phyloP scores from a whole-genome alignment of 2,113 vertebrate genomes.

The Stigmatopora argus region DNA sequence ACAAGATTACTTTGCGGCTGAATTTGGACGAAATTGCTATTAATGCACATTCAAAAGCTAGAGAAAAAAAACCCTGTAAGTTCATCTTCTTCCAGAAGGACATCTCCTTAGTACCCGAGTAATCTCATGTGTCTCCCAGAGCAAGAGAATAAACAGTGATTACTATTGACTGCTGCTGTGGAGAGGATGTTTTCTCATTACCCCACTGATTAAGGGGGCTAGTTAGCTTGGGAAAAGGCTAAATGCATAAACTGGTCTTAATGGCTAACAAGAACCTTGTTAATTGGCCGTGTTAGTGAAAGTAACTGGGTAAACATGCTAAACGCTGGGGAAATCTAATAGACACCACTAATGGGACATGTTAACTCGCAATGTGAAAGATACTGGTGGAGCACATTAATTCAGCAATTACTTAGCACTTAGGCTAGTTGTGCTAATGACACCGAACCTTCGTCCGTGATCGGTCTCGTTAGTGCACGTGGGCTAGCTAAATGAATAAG shows the following conservation, averaged over 20 bases:
- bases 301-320: slow-evolving; percentile 55
- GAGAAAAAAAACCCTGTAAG: no score
- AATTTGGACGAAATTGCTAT: neutral
- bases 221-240: slow-evolving; percentile 65
- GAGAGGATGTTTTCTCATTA: slow-evolving; percentile 97
- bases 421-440: slow-evolving; percentile 50
- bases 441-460: slow-evolving; percentile 29
- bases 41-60: neutral
- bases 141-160: slow-evolving; percentile 99
- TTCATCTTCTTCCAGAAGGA: slow-evolving; percentile 17
- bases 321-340: slow-evolving; percentile 50
- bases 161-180: slow-evolving; percentile 98
- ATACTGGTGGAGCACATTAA: slow-evolving; percentile 40
- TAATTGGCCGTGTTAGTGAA: slow-evolving; percentile 61
- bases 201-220: slow-evolving; percentile 89
- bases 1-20: slow-evolving; percentile 1
- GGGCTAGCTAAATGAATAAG: slow-evolving; percentile 31
- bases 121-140: slow-evolving; percentile 93
- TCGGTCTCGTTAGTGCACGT: slow-evolving; percentile 31
- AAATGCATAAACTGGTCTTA: slow-evolving; percentile 56
- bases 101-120: slow-evolving; percentile 27
- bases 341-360: slow-evolving; percentile 46
- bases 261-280: slow-evolving; percentile 64
- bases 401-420: slow-evolving; percentile 38
- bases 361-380: slow-evolving; percentile 40